phyloP scores from a whole-genome alignment of 2,888 invertebrate genomes.

The Gisinianus flammeolus region DNA sequence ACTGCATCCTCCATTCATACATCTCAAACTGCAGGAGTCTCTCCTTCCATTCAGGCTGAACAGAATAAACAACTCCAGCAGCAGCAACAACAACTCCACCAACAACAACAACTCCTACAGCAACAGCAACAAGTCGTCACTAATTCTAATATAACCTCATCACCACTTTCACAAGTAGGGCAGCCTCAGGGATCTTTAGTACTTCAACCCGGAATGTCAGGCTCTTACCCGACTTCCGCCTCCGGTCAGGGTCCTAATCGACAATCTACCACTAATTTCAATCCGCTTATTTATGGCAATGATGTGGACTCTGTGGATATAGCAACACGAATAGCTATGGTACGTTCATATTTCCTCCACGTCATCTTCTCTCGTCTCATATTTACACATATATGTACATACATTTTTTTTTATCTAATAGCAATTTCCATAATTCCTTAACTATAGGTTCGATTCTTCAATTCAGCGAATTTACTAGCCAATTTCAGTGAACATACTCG shows the following conservation, averaged over 20 bases:
- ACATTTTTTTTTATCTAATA: background rate
- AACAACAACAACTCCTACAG: background rate
- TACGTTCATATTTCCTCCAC: constrained; percentile 61
- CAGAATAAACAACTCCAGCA: background rate
- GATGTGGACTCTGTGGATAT: constrained; percentile 99
- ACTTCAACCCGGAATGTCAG: constrained; percentile 31
- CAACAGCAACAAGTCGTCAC: background rate
- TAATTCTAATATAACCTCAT: background rate
- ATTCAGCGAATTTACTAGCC: constrained; percentile 93
- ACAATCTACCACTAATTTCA: constrained; percentile 64
- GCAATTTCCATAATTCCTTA: too few relatives aligned
- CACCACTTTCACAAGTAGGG: background rate
- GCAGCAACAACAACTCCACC: background rate
- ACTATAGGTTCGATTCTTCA: constrained; percentile 92
- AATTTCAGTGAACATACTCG: constrained; percentile 98
- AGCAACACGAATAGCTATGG: constrained; percentile 97
- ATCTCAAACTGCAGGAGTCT: background rate
- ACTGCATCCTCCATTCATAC: background rate
- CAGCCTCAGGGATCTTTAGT: constrained; percentile 1
- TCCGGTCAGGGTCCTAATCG: constrained; percentile 4
- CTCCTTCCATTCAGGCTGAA: background rate
- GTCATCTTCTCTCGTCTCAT: constrained; percentile 5
- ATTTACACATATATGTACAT: background rate
- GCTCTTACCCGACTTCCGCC: constrained; percentile 8
- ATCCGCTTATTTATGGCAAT: constrained; percentile 89